Conservation (phyloP, 2,113 vertebrate species). For the Macrotis lagotis region DNA sequence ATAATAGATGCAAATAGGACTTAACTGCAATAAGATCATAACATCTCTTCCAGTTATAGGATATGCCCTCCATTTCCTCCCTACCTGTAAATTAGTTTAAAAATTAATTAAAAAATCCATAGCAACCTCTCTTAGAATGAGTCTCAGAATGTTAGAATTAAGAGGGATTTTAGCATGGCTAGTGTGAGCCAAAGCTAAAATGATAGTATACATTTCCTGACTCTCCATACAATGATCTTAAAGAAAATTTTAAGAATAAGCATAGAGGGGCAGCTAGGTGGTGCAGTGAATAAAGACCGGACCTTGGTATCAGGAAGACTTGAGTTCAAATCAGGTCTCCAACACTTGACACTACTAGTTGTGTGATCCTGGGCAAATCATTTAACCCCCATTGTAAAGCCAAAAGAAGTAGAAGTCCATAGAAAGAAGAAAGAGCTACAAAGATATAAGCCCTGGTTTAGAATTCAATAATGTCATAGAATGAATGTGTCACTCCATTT, state of each 20-base stretch:
- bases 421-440: neutral
- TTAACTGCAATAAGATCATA: neutral
- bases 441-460: neutral
- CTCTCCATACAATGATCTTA: neutral
- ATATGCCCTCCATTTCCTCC: too few species aligned
- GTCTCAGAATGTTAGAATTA: neutral
- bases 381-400: neutral
- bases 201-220: neutral
- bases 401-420: too few species aligned
- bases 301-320: too few species aligned
- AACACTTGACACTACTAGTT: neutral
- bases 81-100: neutral
- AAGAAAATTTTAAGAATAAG: neutral
- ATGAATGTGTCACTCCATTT: neutral
- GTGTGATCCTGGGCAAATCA: neutral
- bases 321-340: neutral
- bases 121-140: neutral
- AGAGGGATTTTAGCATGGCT: neutral
- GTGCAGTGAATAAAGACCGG: too few species aligned
- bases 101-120: too few species aligned
- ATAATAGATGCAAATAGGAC: neutral
- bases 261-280: too few species aligned
- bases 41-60: neutral
- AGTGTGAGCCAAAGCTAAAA: neutral
- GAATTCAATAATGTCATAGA: conserved; percentile 36